phyloP scores from a whole-genome alignment of 2,888 invertebrate species.

The Eudasyphora cyanicolor region DNA sequence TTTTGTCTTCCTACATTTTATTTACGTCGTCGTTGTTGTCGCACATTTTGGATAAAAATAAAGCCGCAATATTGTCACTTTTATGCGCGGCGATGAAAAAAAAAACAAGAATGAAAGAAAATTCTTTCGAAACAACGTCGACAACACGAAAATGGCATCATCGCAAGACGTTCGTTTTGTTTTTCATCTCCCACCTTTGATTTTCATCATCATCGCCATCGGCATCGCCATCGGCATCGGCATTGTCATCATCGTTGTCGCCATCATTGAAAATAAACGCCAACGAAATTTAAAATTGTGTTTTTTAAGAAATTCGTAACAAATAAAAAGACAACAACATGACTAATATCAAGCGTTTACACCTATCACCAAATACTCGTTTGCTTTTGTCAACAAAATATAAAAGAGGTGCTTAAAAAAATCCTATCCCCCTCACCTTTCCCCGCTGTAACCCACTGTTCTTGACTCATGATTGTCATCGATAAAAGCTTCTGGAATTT shows the following conservation, averaged over 20 bases:
- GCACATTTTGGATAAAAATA: slow-evolving; percentile 51
- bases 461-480: too few relatives aligned
- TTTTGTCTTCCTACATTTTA: neutral
- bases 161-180: neutral
- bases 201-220: neutral
- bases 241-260: neutral
- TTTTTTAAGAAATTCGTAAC: neutral
- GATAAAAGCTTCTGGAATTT: slow-evolving; percentile 3
- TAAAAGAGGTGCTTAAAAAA: neutral
- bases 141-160: neutral
- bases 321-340: slow-evolving; percentile 22
- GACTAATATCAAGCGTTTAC: neutral
- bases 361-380: too few relatives aligned
- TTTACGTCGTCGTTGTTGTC: too few relatives aligned
- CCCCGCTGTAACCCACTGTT: neutral
- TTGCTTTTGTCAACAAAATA: neutral
- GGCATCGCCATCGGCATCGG: neutral
- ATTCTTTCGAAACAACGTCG: slow-evolving; percentile 48
- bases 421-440: neutral
- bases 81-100: slow-evolving; percentile 38
- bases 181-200: slow-evolving; percentile 14
- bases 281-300: neutral
- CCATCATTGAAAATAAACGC: neutral
- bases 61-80: slow-evolving; percentile 55
- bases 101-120: slow-evolving; percentile 20